Conservation (phyloP, 37 sponge, comb jelly and placozoan species). For the Hexactinellida sp. region DNA sequence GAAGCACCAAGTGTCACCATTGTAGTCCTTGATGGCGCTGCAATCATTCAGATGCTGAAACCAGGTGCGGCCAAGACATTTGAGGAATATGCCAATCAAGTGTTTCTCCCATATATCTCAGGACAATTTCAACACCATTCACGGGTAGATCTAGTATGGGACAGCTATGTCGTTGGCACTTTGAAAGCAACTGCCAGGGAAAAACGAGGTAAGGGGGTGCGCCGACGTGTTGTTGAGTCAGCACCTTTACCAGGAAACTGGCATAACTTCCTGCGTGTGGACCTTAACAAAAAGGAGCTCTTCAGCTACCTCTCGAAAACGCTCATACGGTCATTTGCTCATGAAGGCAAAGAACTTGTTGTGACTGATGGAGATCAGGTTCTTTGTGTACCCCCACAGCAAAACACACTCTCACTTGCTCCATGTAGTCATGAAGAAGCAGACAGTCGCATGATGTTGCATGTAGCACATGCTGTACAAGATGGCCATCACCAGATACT, state of each 20-base stretch:
- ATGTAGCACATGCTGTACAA: background rate
- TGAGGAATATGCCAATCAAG: background rate
- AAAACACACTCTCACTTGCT: background rate
- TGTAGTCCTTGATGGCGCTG: conserved; percentile 21
- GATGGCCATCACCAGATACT: background rate
- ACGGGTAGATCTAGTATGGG: too few relatives aligned
- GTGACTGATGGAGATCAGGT: background rate
- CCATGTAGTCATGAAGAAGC: conserved; percentile 21
- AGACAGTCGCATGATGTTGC: background rate
- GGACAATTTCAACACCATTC: background rate
- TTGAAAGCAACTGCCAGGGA: background rate
- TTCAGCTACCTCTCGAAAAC: background rate
- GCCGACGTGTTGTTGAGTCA: background rate
- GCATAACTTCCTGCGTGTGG: background rate
- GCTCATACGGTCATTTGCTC: background rate
- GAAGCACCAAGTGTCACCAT: conserved; percentile 10
- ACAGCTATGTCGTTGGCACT: background rate
- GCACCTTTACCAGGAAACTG: conserved; percentile 3
- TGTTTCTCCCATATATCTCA: background rate
- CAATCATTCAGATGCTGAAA: conserved; percentile 18
- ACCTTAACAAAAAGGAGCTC: background rate
- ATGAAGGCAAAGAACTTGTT: background rate
- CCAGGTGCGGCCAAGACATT: conserved; percentile 15
- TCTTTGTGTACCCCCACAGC: too few relatives aligned
- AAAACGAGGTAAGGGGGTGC: background rate